Conservation (phyloP, 2,888 invertebrate genomes). For the Petrolisthes cinctipes region DNA sequence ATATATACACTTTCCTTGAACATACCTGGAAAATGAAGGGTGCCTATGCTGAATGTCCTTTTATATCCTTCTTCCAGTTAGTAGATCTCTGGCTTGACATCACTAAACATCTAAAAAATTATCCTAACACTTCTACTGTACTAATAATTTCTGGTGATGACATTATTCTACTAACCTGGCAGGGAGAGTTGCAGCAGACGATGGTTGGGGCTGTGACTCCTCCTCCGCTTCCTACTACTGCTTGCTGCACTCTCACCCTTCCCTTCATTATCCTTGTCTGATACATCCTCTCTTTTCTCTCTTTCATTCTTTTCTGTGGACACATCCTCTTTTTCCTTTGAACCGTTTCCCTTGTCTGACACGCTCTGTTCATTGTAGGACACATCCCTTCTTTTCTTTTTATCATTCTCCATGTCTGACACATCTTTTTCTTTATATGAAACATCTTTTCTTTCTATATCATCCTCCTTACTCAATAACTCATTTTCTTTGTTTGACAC, state of each 20-base stretch:
- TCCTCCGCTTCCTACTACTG: conserved; percentile 4
- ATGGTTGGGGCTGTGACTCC: background rate
- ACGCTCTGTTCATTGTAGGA: background rate
- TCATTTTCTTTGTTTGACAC: background rate
- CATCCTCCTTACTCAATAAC: background rate
- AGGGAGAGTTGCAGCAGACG: background rate
- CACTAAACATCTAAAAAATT: no score
- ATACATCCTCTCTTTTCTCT: background rate
- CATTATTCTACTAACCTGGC: conserved; percentile 8
- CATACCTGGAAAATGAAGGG: no score
- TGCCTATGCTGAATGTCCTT: no score
- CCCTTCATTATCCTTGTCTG: conserved; percentile 8
- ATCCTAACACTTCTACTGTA: no score
- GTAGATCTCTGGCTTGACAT: no score
- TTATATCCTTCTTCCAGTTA: no score
- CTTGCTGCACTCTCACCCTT: conserved; percentile 1
- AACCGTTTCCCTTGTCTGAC: background rate
- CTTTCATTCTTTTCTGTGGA: background rate
- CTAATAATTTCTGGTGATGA: no score
- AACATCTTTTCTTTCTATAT: background rate
- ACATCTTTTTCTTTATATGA: background rate
- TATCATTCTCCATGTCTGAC: background rate
- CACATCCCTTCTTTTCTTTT: background rate
- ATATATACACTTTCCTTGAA: no score
- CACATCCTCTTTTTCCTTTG: background rate